Evolutionary conservation across 2,888 invertebrate species (phyloP), one percentile per base, ranked within the genome.

Genomic region (Sipha maydis): DNA sequence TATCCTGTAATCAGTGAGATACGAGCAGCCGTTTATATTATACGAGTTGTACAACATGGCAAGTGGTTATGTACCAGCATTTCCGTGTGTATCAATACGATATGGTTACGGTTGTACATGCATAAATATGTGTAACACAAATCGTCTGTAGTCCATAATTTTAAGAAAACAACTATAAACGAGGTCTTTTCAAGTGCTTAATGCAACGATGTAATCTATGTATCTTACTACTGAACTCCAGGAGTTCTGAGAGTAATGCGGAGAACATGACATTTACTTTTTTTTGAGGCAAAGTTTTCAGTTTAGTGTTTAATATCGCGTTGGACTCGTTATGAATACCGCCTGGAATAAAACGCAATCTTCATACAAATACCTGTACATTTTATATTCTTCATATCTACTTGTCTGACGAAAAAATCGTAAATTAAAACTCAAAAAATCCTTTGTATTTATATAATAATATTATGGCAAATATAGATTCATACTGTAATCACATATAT

Each of bases 191-290:
- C 21, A 21, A 56, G 21, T 54, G 31, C 54, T 78, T 31, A 78
- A 78, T 31, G 31, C 54, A 54, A 25, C 54, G 9, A 78, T 31
- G 21, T 56, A 78, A 78, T 78, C 3, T 54, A 78, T 78, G 54
- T 78, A 31, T 31, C 11, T 1, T 56, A 31, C 54, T 21, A 54
- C 54, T 21, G 78, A 56, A 56, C 78, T 56, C 54, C 78, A 1
- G 31, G 31, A 78, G 78, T 78, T 78, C 54, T 54, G 17, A 31
- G 31, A 78, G 54, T 78, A 56, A 56, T 54, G 31, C 78, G 48
- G 11, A 48, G 48, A 31, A 77, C 78, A 31, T 56, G 54, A 78
- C 54, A 56, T 54, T 56, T 78, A 31, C 48, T 78, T 41, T 78
- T 31, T 11, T 54, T 54, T 28, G 54, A 31, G 48, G 21, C 31